These are phyloP conservation scores for Drosophila persimilis DNA, from an alignment of 1,140 invertebrate genomes.

Conservation along the genomic window DNA sequence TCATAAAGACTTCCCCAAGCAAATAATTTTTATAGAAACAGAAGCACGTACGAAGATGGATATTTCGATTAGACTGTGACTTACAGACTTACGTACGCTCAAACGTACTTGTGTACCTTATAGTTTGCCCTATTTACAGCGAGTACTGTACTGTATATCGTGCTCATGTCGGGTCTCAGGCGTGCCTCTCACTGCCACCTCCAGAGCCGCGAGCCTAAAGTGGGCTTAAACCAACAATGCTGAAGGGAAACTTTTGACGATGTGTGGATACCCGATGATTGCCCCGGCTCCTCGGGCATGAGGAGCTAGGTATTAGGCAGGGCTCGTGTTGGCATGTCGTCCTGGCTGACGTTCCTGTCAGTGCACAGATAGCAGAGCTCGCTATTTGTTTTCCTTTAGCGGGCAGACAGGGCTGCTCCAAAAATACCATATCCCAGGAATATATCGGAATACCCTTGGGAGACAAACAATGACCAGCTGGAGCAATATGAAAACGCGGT, in stretches of 20 bases:
- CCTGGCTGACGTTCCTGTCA: constrained; percentile 52
- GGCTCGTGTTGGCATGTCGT: constrained; percentile 64
- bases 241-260: constrained; percentile 53
- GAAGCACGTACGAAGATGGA: too few relatives aligned
- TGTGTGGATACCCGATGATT: constrained; percentile 46
- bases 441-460: constrained; percentile 8
- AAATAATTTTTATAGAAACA: too few relatives aligned
- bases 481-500: constrained; percentile 74
- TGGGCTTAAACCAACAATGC: constrained; percentile 50
- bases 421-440: neutral
- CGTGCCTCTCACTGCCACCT: constrained; percentile 9
- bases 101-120: too few relatives aligned
- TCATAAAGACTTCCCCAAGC: too few relatives aligned
- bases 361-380: constrained; percentile 68
- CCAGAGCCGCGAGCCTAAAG: constrained; percentile 9
- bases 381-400: constrained; percentile 68
- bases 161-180: neutral
- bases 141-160: neutral
- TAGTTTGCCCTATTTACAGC: neutral
- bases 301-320: constrained; percentile 1
- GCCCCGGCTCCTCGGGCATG: constrained; percentile 1
- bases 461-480: constrained; percentile 54
- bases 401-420: constrained; percentile 32
- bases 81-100: too few relatives aligned
- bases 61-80: too few relatives aligned